phyloP scores from a whole-genome alignment of 2,888 invertebrate genomes.

The Diploptera punctata region DNA sequence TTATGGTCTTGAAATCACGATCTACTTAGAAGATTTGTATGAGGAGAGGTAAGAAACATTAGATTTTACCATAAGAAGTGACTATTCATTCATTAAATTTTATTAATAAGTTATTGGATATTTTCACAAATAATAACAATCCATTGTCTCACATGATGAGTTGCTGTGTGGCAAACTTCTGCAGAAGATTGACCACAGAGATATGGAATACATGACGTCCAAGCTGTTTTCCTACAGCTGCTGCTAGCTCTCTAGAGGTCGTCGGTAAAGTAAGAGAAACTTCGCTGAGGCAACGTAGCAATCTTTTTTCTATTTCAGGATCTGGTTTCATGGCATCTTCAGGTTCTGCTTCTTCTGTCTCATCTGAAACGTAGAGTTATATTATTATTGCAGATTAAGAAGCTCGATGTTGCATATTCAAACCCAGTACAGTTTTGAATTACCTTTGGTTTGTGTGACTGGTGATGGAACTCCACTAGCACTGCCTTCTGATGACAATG shows the following conservation, averaged over 20 bases:
- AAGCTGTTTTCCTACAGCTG: slow-evolving; percentile 60
- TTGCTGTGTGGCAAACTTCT: slow-evolving; percentile 80
- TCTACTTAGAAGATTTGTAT: too few relatives aligned
- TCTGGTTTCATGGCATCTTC: slow-evolving; percentile 53
- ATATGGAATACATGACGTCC: slow-evolving; percentile 63
- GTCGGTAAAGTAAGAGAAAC: slow-evolving; percentile 73
- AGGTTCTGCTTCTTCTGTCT: slow-evolving; percentile 42
- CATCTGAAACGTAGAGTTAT: slow-evolving; percentile 40
- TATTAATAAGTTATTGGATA: too few relatives aligned
- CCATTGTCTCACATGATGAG: slow-evolving; percentile 57
- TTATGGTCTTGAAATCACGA: too few relatives aligned
- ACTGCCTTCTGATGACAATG: slow-evolving; percentile 40
- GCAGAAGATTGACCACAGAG: slow-evolving; percentile 73
- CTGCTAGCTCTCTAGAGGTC: slow-evolving; percentile 69
- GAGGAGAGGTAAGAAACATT: too few relatives aligned
- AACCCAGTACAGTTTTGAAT: not conserved
- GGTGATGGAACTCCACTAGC: slow-evolving; percentile 43
- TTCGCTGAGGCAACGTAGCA: slow-evolving; percentile 73
- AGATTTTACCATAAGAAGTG: too few relatives aligned
- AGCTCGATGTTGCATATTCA: not conserved
- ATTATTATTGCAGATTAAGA: not conserved
- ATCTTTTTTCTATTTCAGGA: slow-evolving; percentile 66
- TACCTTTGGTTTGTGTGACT: slow-evolving; percentile 39
- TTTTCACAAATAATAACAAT: too few relatives aligned
- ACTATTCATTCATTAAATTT: too few relatives aligned